Base-by-base conservation (phyloP, 2,113 vertebrate species). In the Oenanthe melanoleuca region DNA sequence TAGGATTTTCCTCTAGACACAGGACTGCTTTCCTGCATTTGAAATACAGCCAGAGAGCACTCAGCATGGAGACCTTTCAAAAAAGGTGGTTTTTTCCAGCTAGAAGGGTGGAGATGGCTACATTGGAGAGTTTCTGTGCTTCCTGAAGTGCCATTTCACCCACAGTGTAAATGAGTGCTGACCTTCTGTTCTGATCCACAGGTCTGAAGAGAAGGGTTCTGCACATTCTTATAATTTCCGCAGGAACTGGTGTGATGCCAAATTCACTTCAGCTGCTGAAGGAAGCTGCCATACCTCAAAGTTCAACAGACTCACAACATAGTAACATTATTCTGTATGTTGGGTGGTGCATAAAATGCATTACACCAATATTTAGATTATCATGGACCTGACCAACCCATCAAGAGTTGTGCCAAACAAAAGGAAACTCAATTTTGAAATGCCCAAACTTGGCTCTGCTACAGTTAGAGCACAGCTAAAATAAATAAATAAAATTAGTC, bases 101-200 rank as follows among this genome's bases (percentile, higher is more conserved):
- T 33, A 20, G 24, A 63, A 94, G 85, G 81, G 64, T 86, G 60
- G 79, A 80, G 85, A 29, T 78, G 28, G 60, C 47, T 78, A 49
- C 89, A 77, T 88, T 20, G 38, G 52, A 75, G 79, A 71, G 20
- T 13, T 64, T 88, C 34, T 3, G 2, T 70, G 69, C 69, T 96
- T 94, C 93, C 93, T 88, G 79, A 80, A 74, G 60, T 67, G 75
- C 67, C 88, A 94, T 96, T 95, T 94, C 86, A 88, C 88, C 82
- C 49, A 0, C 82, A 86, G 0, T 33, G 61, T 74, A 74, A 80
- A 78, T 47, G 80, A 93, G 77, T 4, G 23, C 64, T 94, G 86
- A 97, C 94, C 85, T 95, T 88, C 60, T 95, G 87, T 93, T 90
- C 71, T 88, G 82, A 86, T 77, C 86, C 88, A 67, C 40, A 26